Base-by-base conservation (phyloP, 2,113 vertebrate genomes). In the Leptodactylus fuscus region DNA sequence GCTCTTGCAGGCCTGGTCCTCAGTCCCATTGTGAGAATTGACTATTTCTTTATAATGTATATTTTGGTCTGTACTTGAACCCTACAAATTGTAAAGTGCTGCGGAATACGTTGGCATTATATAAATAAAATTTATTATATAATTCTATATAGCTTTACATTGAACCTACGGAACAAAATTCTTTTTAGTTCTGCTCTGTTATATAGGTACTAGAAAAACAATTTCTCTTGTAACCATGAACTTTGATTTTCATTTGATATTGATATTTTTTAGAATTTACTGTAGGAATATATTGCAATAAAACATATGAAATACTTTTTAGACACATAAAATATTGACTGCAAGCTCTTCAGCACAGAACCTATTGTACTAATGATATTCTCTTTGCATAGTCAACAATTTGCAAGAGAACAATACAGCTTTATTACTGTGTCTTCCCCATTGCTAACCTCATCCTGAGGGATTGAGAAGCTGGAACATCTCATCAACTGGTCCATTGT, bases 401-500 rank as follows among this genome's bases (percentile, higher is more conserved):
- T 51, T 73, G 27, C 36, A 46, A 51, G 62, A 71, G 67, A 81
- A 86, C 84, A 86, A 86, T 86, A 55, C 62, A 73, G 62, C 84
- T 73, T 86, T 86, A 81, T 86, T 86, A 49, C 65, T 55, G 36
- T 55, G 60, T 80, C 76, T 85, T 85, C 83, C 65, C 76, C 76
- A 80, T 53, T 71, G 76, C 67, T 80, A 86, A 86, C 76, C 83
- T 85, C 67, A 77, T 85, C 83, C 75, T 80, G 49, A 86, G 84
- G 67, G 84, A 85, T 86, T 62, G 48, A n/a, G 65, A 78, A 58
- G 65, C 84, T 70, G 49, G 84, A 81, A 86, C 84, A 86, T 81
- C 67, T 48, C 24, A 85, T 85, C 75, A 86, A 86, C 84, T 86
- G 65, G 84, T 53, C 76, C 76, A 81, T 86, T 86, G 76, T 86